Evolutionary conservation across 2,888 invertebrate genomes (phyloP).

Genomic region (Galerucella pusilla): DNA sequence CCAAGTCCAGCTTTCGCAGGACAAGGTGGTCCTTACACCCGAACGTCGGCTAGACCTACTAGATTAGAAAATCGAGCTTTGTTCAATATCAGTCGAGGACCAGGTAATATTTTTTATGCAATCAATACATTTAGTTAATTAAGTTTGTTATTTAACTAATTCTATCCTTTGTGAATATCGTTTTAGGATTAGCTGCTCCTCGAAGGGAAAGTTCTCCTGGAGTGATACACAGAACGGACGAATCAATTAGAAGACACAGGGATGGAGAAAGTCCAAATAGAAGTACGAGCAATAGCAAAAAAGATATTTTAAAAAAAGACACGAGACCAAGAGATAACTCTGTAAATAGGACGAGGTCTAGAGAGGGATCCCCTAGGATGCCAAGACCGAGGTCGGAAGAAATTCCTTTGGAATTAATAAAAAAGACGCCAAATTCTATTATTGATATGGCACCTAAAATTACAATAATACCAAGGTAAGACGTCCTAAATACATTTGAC

Average conservation of each 20-base stretch:
- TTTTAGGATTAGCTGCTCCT: constrained; percentile 62
- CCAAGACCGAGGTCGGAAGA: constrained; percentile 82
- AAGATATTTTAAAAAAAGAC: constrained; percentile 49
- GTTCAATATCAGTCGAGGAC: constrained; percentile 61
- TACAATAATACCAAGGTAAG: constrained; percentile 62
- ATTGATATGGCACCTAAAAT: constrained; percentile 64
- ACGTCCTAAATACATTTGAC: not conserved
- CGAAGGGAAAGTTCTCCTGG: constrained; percentile 63
- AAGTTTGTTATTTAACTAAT: not conserved
- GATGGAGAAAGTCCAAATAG: constrained; percentile 57
- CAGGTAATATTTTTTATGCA: constrained; percentile 48
- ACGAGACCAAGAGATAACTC: constrained; percentile 51
- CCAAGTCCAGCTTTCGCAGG: constrained; percentile 66
- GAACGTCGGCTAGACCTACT: constrained; percentile 57
- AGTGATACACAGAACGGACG: constrained; percentile 61
- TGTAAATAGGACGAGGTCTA: constrained; percentile 66
- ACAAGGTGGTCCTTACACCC: constrained; percentile 56
- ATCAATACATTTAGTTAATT: not conserved
- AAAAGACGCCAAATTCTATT: constrained; percentile 68
- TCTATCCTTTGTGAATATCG: not conserved
- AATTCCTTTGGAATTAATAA: constrained; percentile 84
- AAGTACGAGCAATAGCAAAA: constrained; percentile 45
- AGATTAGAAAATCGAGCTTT: constrained; percentile 61
- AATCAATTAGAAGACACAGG: constrained; percentile 49
- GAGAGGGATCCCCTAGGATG: constrained; percentile 78